Evolutionary conservation across 1,140 invertebrate species (phyloP), one percentile per base, ranked within the genome.

Genomic region (Oreohelix idahoensis): DNA sequence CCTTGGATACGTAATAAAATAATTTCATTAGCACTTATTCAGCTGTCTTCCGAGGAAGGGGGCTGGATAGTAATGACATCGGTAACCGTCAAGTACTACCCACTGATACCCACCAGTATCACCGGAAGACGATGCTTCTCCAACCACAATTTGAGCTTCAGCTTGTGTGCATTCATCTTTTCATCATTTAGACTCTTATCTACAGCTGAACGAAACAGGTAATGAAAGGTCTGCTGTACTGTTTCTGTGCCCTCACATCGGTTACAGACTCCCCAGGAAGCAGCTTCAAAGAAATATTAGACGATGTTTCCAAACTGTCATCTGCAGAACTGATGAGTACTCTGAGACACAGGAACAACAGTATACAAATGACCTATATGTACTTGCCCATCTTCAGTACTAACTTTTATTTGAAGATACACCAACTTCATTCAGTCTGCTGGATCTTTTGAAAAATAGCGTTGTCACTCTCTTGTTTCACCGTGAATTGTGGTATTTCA

Each of bases 1-100:
- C 89, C 90, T 81, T 92, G 91, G 84, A 92, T 91, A 84, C 89
- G 89, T 23, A 89, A 89, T 20, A 92, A 84, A 73, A 92, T 90
- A 51, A 92, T 92, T 85, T 90, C 90, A 89, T 92, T 92, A 15
- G 89, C 89, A 78, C 91, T 91, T 0, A 86, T 77, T 86, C 92
- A 92, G 70, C 91, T 89, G 8, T 89, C 88, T 66, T 86, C 77
- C 45, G 80, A 84, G 79, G 91, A 92, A n/a, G 92, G 92, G 66
- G 92, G 90, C 42, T 88, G 84, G 42, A 92, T 87, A 58, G 86
- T 86, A 36, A 92, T 73, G 39, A 88, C 91, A 87, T 90, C 89
- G 58, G 91, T 86, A 69, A 92, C 85, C 23, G 75, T 84, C 38
- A 92, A 78, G 29, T 86, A 78, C 77, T 90, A 90, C 0, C 71